Conservation (phyloP, 2,113 vertebrate genomes). For the Hystrix cristata region DNA sequence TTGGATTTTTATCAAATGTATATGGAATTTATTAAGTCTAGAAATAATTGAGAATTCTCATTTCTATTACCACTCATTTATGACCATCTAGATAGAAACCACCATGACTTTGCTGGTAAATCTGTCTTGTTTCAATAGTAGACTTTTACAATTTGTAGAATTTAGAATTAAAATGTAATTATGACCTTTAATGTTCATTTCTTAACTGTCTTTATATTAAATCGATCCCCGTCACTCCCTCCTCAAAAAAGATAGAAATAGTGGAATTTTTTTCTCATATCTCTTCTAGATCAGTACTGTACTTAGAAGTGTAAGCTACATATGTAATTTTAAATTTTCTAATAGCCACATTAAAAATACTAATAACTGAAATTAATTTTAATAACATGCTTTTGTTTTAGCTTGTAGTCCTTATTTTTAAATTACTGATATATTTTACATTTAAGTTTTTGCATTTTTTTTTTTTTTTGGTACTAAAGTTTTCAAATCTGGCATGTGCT, state of each 20-base stretch:
- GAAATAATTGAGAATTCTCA: neutral
- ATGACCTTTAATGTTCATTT: slow-evolving; percentile 11
- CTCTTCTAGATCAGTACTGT: neutral
- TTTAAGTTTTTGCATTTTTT: neutral
- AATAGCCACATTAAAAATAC: neutral
- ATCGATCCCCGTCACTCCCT: neutral
- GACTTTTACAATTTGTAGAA: slow-evolving; percentile 19
- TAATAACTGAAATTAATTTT: neutral
- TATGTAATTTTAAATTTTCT: neutral
- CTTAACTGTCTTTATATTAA: neutral
- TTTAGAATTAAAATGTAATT: slow-evolving; percentile 50
- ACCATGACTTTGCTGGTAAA: neutral
- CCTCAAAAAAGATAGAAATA: neutral
- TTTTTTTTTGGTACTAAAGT: neutral
- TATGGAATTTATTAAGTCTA: neutral
- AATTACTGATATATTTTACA: neutral
- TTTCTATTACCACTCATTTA: neutral
- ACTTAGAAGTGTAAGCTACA: neutral
- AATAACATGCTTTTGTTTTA: neutral
- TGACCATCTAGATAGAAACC: neutral
- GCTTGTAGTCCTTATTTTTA: neutral
- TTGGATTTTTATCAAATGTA: neutral
- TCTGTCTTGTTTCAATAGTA: neutral
- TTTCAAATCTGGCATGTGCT: neutral
- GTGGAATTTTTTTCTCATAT: neutral